Percentiles rank a stretch among this genome's conserved stretches.
These are phyloP conservation scores for Dynastes hyllus DNA, from an alignment of 2,888 invertebrate genomes.

Conservation along the genomic window DNA sequence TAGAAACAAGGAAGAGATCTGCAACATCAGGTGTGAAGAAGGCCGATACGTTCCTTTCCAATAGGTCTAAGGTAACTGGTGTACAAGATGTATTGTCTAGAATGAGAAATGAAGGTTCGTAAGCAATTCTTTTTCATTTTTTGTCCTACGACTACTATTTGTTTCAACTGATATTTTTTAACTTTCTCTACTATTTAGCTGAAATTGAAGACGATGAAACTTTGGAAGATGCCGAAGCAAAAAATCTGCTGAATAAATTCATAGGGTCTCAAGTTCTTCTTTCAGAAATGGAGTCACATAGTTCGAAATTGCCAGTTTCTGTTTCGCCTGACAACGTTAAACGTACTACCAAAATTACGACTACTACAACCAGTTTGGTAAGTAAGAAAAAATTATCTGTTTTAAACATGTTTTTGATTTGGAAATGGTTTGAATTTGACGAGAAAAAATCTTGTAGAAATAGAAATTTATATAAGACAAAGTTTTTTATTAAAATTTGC, in stretches of 20 bases:
- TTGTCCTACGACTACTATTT: too few species aligned
- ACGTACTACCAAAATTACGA: conserved; percentile 59
- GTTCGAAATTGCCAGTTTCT: conserved; percentile 57
- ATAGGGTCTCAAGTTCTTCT: conserved; percentile 87
- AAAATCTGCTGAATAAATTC: conserved; percentile 87
- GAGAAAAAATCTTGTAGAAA: too few species aligned
- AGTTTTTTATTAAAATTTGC: too few species aligned
- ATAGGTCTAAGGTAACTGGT: conserved; percentile 80
- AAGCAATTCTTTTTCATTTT: not conserved
- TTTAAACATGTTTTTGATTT: not conserved
- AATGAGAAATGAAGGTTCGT: conserved; percentile 80
- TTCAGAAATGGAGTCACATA: conserved; percentile 80
- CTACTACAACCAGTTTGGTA: conserved; percentile 59
- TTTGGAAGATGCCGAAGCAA: conserved; percentile 81
- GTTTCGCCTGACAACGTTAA: conserved; percentile 52
- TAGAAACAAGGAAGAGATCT: conserved; percentile 54
- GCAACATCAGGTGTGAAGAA: conserved; percentile 52
- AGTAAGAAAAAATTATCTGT: conserved; percentile 46
- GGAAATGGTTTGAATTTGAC: too few species aligned
- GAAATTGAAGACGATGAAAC: conserved; percentile 80
- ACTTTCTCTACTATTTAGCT: conserved; percentile 59
- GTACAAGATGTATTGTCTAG: conserved; percentile 84
- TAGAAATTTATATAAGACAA: too few species aligned
- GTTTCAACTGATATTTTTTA: too few species aligned
- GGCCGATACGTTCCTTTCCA: conserved; percentile 80